Base-by-base conservation (phyloP, 2,888 invertebrate genomes). In the Xestia xanthographa region DNA sequence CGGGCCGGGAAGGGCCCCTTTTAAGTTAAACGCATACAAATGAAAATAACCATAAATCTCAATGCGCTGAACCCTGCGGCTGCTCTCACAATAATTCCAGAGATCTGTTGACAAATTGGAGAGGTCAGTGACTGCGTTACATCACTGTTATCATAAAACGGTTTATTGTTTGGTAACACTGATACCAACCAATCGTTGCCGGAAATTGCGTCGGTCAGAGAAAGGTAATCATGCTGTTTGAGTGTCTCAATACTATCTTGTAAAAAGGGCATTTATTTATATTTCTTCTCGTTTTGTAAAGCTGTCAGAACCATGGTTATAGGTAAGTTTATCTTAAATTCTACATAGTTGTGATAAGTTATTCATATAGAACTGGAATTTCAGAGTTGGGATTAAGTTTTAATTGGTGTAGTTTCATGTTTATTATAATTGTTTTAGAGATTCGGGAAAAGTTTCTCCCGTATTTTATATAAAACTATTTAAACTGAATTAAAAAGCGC, bases 161-260 rank as follows among this genome's bases (percentile, higher is more conserved):
- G 80, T 87, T 79, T 73, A 86, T 81, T 82, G 77, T 87, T 80
- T 82, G 70, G 84, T 78, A 78, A 82, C 66, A 72, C 41, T 72
- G 82, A 79, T 83, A 73, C 50, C 63, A 58, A 53, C 66, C 65
- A 68, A 80, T 80, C 73, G 71, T 34, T 60, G 38, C 83, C 79
- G 86, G 86, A 83, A 77, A 80, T 83, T 86, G 58, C 71, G 67
- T 79, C 45, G 65, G 58, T n/a, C 29, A 50, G 71, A 83, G 87
- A 86, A 87, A 87, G 88, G 86, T 72, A 77, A 81, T 82, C 73
- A 48, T 62, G 48, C 22, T 68, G 26, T 17, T 79, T 56, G 38
- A 66, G 58, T 77, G 66, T 75, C 71, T 74, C 71, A 74, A 76
- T 76, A 62, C 45, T 53, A 74, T 82, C 45, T 76, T 68, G 12